phyloP scores from a whole-genome alignment of 2,113 vertebrate species.

The Chaenocephalus aceratus region DNA sequence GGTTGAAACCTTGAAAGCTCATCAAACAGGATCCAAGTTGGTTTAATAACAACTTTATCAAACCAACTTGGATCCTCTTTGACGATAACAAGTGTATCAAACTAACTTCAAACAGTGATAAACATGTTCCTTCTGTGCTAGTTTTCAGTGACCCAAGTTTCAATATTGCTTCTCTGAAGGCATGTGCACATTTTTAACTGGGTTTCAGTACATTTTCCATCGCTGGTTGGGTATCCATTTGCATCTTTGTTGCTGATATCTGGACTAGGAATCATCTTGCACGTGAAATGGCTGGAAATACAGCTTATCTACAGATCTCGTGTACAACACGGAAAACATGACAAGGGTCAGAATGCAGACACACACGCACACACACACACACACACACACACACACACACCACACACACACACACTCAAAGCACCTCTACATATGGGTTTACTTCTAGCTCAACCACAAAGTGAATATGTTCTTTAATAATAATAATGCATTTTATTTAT shows the following conservation, averaged over 20 bases:
- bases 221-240: slow-evolving; percentile 50
- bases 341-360: slow-evolving; percentile 80
- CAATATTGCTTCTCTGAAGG: background rate
- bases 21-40: no score
- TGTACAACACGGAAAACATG: slow-evolving; percentile 66
- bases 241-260: slow-evolving; percentile 64
- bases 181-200: background rate
- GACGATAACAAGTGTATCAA: no score
- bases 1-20: no score
- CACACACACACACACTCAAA: background rate
- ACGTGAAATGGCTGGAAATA: slow-evolving; percentile 87
- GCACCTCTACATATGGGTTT: background rate
- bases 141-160: background rate
- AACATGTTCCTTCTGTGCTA: background rate
- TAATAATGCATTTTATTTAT: no score
- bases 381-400: background rate
- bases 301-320: slow-evolving; percentile 85
- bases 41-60: background rate
- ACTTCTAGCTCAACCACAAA: background rate
- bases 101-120: background rate
- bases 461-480: background rate
- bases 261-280: slow-evolving; percentile 69
- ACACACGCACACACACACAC: background rate
- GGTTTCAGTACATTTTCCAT: slow-evolving; percentile 49
- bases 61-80: background rate